These are phyloP conservation scores for Drosophila obscura DNA, from an alignment of 1,140 invertebrate genomes.

Conservation along the genomic window DNA sequence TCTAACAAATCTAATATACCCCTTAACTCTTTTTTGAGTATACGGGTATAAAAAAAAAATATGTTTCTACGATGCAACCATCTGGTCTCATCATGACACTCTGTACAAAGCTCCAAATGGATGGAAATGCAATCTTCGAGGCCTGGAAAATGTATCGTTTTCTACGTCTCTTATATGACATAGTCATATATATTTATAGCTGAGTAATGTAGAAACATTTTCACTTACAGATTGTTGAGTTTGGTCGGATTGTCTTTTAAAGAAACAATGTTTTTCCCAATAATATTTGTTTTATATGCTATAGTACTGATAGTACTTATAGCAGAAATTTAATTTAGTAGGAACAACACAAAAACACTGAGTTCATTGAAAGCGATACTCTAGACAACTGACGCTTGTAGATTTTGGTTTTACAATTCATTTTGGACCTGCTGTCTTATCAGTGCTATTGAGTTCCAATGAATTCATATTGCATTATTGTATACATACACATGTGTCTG, in stretches of 20 bases:
- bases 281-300: too few relatives aligned
- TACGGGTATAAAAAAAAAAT: too few relatives aligned
- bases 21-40: too few relatives aligned
- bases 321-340: conserved; percentile 21
- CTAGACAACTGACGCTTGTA: conserved; percentile 17
- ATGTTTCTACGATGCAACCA: background rate
- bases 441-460: conserved; percentile 26
- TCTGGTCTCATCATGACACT: background rate
- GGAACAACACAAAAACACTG: conserved; percentile 4
- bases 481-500: too few relatives aligned
- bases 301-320: background rate
- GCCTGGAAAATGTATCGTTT: too few relatives aligned
- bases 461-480: conserved; percentile 3
- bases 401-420: conserved; percentile 21
- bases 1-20: too few relatives aligned
- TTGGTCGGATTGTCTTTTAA: background rate
- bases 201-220: too few relatives aligned
- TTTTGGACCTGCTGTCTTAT: conserved; percentile 30
- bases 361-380: conserved; percentile 30
- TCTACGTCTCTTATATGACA: too few relatives aligned
- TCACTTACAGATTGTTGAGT: background rate
- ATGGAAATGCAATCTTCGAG: too few relatives aligned
- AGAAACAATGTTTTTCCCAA: background rate
- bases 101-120: background rate
- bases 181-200: too few relatives aligned